phyloP scores from a whole-genome alignment of 2,113 vertebrate species.

The Syngnathoides biaculeatus region DNA sequence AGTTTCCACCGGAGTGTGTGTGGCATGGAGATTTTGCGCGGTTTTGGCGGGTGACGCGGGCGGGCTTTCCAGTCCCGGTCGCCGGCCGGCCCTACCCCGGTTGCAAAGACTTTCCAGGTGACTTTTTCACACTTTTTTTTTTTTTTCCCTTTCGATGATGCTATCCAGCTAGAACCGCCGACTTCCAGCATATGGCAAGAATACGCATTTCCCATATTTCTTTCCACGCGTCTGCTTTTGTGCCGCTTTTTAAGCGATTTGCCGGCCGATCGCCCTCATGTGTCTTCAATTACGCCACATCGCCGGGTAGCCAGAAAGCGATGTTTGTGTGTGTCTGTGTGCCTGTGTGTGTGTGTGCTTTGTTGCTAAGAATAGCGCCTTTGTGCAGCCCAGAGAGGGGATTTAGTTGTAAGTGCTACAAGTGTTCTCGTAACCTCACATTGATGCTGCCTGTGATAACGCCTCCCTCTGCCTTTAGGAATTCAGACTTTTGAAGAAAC shows the following conservation, averaged over 20 bases:
- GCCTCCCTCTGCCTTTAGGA: not conserved
- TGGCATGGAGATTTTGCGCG: not conserved
- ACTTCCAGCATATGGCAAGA: not conserved
- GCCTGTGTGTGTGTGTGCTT: constrained; percentile 2
- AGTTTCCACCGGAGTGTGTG: not conserved
- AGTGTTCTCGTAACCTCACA: constrained; percentile 30
- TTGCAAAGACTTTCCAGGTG: constrained; percentile 2
- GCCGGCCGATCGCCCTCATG: constrained; percentile 4
- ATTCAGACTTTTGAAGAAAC: not conserved
- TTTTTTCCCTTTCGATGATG: not conserved
- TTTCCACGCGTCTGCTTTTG: not conserved
- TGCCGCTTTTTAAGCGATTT: not conserved
- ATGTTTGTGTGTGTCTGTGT: not conserved
- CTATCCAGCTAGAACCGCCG: not conserved
- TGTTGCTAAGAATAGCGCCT: not conserved
- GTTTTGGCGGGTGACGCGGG: not conserved
- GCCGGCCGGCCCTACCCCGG: not conserved
- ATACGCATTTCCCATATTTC: not conserved
- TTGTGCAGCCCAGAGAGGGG: constrained; percentile 1
- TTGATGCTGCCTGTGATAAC: constrained; percentile 38
- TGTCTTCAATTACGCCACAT: constrained; percentile 5
- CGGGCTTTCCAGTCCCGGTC: not conserved
- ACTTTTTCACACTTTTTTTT: not conserved
- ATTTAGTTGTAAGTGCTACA: constrained; percentile 43
- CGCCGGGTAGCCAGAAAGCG: not conserved